These are phyloP conservation scores for Botia kubotai DNA, from an alignment of 2,797 vertebrate species.

Conservation along the genomic window DNA sequence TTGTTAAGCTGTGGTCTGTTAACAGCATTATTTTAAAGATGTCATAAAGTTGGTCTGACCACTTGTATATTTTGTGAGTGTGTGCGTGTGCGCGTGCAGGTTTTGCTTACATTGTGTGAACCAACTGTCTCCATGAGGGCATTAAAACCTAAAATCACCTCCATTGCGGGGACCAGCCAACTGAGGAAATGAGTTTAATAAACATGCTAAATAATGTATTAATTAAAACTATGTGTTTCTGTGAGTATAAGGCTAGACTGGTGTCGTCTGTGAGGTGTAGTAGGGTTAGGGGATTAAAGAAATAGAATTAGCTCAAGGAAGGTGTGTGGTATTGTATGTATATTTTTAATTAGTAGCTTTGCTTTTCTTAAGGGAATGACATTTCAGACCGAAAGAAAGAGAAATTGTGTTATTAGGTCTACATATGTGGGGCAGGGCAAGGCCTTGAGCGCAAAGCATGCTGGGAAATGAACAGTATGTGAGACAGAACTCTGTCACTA, in stretches of 20 bases:
- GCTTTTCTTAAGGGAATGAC: no score
- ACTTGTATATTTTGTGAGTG: background rate
- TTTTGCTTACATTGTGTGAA: background rate
- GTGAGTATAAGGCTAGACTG: no score
- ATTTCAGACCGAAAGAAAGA: background rate
- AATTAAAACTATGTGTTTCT: background rate
- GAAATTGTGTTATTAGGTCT: slow-evolving; percentile 33
- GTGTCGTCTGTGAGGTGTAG: no score
- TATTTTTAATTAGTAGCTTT: no score
- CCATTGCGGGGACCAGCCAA: background rate
- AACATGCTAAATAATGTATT: background rate
- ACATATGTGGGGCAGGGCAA: slow-evolving; percentile 50
- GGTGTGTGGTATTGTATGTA: no score
- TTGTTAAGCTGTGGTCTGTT: background rate
- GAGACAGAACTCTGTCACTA: slow-evolving; percentile 45
- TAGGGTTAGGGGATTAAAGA: no score
- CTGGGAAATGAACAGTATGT: slow-evolving; percentile 39
- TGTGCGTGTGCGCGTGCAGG: background rate
- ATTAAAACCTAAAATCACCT: background rate
- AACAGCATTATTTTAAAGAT: slow-evolving; percentile 1
- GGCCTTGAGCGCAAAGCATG: slow-evolving; percentile 44
- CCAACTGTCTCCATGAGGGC: background rate
- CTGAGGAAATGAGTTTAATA: background rate
- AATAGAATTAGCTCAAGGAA: no score
- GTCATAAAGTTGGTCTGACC: background rate